Conservation (phyloP, 2,113 vertebrate genomes). For the Alectura lathami region DNA sequence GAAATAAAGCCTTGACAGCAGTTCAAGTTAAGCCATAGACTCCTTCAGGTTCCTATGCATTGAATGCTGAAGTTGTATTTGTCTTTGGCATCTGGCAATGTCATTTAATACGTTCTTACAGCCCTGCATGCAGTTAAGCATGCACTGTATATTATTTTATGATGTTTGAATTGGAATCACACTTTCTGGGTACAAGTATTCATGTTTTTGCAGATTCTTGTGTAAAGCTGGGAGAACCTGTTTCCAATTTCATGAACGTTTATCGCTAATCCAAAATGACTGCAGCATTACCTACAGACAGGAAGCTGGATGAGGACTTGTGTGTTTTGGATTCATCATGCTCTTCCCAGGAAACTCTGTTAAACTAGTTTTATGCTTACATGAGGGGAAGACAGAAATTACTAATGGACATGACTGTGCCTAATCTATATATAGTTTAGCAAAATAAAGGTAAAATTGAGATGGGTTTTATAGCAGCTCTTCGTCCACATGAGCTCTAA, state of each 20-base stretch:
- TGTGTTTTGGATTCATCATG: constrained; percentile 72
- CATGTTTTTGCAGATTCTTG: constrained; percentile 78
- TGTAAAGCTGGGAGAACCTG: constrained; percentile 76
- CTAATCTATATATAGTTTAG: constrained; percentile 72
- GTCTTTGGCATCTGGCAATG: constrained; percentile 76
- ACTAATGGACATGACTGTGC: constrained; percentile 61
- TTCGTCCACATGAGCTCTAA: background rate
- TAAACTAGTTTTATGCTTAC: constrained; percentile 72
- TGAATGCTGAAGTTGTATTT: constrained; percentile 71
- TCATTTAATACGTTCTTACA: constrained; percentile 78
- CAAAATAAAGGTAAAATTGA: constrained; percentile 13
- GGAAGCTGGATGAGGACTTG: constrained; percentile 76
- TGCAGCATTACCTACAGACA: constrained; percentile 79
- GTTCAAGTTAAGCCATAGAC: constrained; percentile 41
- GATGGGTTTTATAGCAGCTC: background rate
- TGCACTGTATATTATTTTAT: constrained; percentile 83
- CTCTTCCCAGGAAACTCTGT: constrained; percentile 75
- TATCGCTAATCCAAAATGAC: constrained; percentile 81
- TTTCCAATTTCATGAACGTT: constrained; percentile 81
- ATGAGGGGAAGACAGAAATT: constrained; percentile 65
- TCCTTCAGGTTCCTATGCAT: constrained; percentile 41
- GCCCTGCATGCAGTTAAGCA: constrained; percentile 72
- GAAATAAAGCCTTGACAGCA: constrained; percentile 46
- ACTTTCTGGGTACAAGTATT: constrained; percentile 76
- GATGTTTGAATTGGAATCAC: constrained; percentile 82